These are phyloP conservation scores for Leucopsar rothschildi DNA, from an alignment of 2,113 vertebrate genomes.

Conservation along the genomic window DNA sequence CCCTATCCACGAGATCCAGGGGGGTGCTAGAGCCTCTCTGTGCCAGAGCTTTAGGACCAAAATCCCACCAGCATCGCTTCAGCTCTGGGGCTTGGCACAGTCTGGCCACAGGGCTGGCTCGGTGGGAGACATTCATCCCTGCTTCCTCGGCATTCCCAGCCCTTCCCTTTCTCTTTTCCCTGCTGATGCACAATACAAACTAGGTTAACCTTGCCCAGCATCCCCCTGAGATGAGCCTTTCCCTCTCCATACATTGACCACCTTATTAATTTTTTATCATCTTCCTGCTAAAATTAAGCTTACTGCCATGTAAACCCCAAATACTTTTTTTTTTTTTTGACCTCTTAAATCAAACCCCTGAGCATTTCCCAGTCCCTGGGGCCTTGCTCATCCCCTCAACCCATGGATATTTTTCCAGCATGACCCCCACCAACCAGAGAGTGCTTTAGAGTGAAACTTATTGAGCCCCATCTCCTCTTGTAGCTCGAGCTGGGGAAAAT, in stretches of 20 bases:
- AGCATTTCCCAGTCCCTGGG: neutral
- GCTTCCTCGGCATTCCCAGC: neutral
- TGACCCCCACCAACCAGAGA: accelerated
- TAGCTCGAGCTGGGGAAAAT: neutral
- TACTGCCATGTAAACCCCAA: neutral
- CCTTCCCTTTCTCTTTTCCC: neutral
- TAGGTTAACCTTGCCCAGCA: neutral
- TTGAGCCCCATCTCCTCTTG: neutral
- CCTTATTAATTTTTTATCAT: neutral
- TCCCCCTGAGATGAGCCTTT: neutral
- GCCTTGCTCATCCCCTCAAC: neutral
- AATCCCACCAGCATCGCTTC: neutral
- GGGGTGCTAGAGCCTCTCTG: accelerated
- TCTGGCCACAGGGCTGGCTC: neutral
- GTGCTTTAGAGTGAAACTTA: neutral
- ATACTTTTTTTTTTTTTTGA: neutral
- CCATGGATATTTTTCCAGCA: accelerated
- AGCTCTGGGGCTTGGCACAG: neutral
- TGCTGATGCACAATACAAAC: accelerated
- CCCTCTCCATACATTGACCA: neutral
- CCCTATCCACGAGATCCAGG: accelerated
- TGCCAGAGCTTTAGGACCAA: neutral
- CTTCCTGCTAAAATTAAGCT: neutral
- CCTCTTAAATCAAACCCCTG: neutral
- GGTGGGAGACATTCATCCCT: neutral